Conservation (phyloP, 2,797 vertebrate genomes). For the Phataginus tetradactyla region DNA sequence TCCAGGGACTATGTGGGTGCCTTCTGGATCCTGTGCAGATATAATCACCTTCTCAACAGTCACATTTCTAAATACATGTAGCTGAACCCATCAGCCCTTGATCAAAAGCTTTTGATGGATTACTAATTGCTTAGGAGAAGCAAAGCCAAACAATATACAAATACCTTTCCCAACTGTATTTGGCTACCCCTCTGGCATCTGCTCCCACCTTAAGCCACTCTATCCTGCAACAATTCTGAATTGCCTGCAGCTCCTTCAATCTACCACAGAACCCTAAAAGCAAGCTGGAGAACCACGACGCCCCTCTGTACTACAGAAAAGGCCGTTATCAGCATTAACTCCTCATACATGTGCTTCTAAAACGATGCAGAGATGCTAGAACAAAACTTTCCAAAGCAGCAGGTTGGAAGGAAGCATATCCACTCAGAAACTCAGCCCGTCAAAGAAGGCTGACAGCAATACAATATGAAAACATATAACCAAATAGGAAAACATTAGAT, state of each 20-base stretch:
- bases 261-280: background rate
- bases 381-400: background rate
- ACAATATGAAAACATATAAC: background rate
- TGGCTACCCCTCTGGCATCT: background rate
- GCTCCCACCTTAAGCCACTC: background rate
- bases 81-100: background rate
- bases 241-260: background rate
- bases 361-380: background rate
- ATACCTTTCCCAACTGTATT: background rate
- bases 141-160: background rate
- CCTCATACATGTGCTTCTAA: background rate
- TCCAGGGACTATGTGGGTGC: background rate
- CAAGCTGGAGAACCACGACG: background rate
- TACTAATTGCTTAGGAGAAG: background rate
- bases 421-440: background rate
- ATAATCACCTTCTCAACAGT: background rate
- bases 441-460: background rate
- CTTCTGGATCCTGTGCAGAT: background rate
- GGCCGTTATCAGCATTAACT: background rate
- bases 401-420: background rate
- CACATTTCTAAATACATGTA: background rate
- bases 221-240: background rate
- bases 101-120: background rate
- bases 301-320: background rate
- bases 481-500: background rate